Evolutionary conservation across 92 coral and sea anemone genomes (phyloP).

Genomic region (Phenganax subtilis): DNA sequence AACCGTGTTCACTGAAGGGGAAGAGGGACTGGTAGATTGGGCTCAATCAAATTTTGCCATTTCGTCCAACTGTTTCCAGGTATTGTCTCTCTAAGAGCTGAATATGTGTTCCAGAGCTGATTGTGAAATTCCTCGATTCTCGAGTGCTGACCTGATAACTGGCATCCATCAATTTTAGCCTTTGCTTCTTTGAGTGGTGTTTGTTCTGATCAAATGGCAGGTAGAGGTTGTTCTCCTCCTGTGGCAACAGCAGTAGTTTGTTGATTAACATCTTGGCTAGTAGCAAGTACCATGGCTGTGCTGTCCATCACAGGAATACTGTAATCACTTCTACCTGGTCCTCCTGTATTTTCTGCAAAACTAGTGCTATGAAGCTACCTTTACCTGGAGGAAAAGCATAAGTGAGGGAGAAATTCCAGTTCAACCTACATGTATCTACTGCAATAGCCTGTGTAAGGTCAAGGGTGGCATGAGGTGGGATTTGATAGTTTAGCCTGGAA

Average conservation of each 20-base stretch:
- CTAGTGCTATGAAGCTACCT: conserved; percentile 39
- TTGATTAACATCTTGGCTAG: conserved; percentile 28
- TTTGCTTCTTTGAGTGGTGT: conserved; percentile 34
- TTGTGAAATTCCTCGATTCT: conserved; percentile 34
- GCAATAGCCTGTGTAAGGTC: conserved; percentile 40
- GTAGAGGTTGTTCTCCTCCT: conserved; percentile 17
- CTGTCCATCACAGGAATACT: conserved; percentile 42
- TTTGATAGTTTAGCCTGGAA: conserved; percentile 36
- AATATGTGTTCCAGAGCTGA: conserved; percentile 36
- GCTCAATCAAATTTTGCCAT: conserved; percentile 32
- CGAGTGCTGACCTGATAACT: conserved; percentile 39
- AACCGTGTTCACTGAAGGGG: conserved; percentile 27
- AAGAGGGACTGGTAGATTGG: conserved; percentile 29
- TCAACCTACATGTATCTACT: conserved; percentile 40
- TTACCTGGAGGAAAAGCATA: conserved; percentile 33
- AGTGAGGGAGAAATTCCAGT: conserved; percentile 30
- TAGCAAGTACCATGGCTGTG: conserved; percentile 45
- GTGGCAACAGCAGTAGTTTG: conserved; percentile 36
- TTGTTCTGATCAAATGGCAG: conserved; percentile 42
- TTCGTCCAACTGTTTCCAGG: conserved; percentile 25
- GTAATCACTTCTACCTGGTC: conserved; percentile 30
- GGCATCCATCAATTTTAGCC: conserved; percentile 36
- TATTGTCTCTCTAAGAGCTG: conserved; percentile 36
- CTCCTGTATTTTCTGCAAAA: conserved; percentile 27
- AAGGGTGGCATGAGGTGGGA: conserved; percentile 32